Conservation (phyloP, 2,888 invertebrate genomes). For the Phanerotoma sp. region DNA sequence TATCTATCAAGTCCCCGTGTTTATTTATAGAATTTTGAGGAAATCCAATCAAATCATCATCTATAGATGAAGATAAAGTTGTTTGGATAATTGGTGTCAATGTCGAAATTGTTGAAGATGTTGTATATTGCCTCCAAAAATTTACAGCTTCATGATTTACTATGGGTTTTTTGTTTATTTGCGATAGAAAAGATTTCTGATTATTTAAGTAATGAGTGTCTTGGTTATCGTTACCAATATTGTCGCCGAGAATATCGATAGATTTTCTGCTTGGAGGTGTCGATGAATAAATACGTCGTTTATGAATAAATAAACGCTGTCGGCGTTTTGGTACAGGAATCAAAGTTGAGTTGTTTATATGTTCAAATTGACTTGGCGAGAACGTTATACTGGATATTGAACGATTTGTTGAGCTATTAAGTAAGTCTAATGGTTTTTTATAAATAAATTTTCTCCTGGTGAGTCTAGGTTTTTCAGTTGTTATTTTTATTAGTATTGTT, state of each 20-base stretch:
- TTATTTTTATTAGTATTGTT: slow-evolving; percentile 15
- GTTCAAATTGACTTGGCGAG: too few relatives aligned
- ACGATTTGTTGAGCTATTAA: too few relatives aligned
- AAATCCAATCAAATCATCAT: slow-evolving; percentile 34
- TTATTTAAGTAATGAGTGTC: not conserved
- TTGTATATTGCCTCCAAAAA: slow-evolving; percentile 41
- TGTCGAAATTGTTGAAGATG: slow-evolving; percentile 19
- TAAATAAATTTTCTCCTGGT: slow-evolving; percentile 43
- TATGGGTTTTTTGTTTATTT: slow-evolving; percentile 5
- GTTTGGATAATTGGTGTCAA: slow-evolving; percentile 14
- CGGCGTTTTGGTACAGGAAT: slow-evolving; percentile 33
- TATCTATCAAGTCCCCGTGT: slow-evolving; percentile 24
- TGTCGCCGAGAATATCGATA: slow-evolving; percentile 10
- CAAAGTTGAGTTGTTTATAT: slow-evolving; percentile 3
- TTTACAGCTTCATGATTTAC: slow-evolving; percentile 3
- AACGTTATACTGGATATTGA: too few relatives aligned
- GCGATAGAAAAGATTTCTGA: slow-evolving; percentile 11
- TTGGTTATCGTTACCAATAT: slow-evolving; percentile 1
- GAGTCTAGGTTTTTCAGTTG: slow-evolving; percentile 26
- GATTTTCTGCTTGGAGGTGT: slow-evolving; percentile 18
- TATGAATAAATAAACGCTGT: slow-evolving; percentile 42
- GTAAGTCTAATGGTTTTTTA: slow-evolving; percentile 35
- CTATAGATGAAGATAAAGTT: slow-evolving; percentile 16
- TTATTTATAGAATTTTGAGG: slow-evolving; percentile 34
- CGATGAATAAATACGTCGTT: slow-evolving; percentile 38